Percentiles rank a stretch among this genome's conserved stretches.
phyloP scores from a whole-genome alignment of 2,113 vertebrate genomes.

The Pterocles orientalis region DNA sequence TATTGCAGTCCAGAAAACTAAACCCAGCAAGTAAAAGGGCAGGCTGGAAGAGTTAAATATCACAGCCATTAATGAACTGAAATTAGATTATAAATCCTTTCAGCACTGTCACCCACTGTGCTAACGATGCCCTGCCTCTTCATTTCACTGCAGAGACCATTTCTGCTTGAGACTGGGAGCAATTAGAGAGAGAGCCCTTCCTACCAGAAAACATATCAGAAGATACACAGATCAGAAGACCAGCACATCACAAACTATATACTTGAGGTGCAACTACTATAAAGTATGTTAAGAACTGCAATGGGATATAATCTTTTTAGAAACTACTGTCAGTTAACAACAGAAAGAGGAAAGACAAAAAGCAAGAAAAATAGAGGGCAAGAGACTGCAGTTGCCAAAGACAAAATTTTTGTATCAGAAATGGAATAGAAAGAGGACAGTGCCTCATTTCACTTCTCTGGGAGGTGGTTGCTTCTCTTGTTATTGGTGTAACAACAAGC shows the following conservation, averaged over 20 bases:
- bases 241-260: not conserved
- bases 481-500: not conserved
- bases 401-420: not conserved
- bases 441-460: not conserved
- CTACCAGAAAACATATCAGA: not conserved
- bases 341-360: not conserved
- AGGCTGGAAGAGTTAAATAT: not conserved
- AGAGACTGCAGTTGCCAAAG: not conserved
- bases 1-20: not conserved
- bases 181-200: not conserved
- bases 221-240: not conserved
- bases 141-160: not conserved
- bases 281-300: not conserved
- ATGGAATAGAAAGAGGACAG: not conserved
- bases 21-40: not conserved
- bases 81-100: constrained; percentile 34
- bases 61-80: constrained; percentile 26
- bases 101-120: not conserved
- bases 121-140: not conserved
- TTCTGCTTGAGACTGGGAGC: not conserved
- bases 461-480: not conserved
- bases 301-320: not conserved
- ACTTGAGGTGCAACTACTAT: not conserved
- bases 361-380: not conserved
- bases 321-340: not conserved